A percentile compares a stretch with the other conserved stretches of the same genome.
Conservation (phyloP, 2,888 invertebrate genomes). For the Pegoplata infirma region DNA sequence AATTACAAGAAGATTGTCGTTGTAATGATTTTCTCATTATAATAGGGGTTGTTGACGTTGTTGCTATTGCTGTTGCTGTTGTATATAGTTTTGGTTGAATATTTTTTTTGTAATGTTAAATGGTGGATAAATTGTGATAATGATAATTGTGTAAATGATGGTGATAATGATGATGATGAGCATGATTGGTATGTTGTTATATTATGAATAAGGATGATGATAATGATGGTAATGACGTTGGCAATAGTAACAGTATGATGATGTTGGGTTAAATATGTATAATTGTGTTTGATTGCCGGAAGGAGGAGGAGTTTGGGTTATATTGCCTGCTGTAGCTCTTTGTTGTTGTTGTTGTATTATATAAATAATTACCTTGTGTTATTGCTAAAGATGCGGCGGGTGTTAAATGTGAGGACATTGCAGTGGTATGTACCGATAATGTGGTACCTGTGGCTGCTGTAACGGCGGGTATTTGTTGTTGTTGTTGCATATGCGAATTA, state of each 20-base stretch:
- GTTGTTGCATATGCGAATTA: slow-evolving; percentile 41
- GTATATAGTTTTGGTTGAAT: slow-evolving; percentile 35
- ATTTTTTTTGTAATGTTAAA: no score
- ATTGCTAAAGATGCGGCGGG: slow-evolving; percentile 87
- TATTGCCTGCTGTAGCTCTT: no score
- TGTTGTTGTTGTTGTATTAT: no score
- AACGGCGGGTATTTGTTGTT: slow-evolving; percentile 53
- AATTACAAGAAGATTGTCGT: slow-evolving; percentile 43
- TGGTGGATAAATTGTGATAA: no score
- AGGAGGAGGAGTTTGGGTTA: not conserved
- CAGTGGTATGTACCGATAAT: slow-evolving; percentile 57
- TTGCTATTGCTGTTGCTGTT: slow-evolving; percentile 2
- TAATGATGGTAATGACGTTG: slow-evolving; percentile 11
- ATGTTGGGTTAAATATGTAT: not conserved
- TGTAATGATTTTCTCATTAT: slow-evolving; percentile 42
- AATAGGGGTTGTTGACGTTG: slow-evolving; percentile 11
- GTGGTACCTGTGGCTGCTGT: slow-evolving; percentile 59
- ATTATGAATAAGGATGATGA: no score
- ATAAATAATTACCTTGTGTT: slow-evolving; percentile 79
- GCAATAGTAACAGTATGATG: no score
- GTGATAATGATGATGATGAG: not conserved
- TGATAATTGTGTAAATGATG: slow-evolving; percentile 38
- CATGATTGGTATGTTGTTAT: not conserved
- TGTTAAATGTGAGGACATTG: slow-evolving; percentile 73
- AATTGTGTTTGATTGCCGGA: not conserved